A percentile compares a stretch with the other conserved stretches of the same genome.
Evolutionary conservation across 1,140 invertebrate species (phyloP).

Genomic region (Neomicropteryx cornuta): DNA sequence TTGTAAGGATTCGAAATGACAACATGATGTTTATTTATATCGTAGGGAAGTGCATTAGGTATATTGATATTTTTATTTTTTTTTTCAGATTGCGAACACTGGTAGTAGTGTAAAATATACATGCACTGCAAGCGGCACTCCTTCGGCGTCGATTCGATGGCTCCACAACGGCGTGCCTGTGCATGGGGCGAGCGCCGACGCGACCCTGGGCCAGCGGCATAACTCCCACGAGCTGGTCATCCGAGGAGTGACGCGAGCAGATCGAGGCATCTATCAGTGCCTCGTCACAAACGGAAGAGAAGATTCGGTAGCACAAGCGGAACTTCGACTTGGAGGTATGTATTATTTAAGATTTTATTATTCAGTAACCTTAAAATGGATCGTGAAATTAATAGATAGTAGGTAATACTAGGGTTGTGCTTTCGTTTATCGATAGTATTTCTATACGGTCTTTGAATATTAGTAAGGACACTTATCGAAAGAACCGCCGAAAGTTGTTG

Average conservation of each 20-base stretch:
- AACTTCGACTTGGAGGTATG: slow-evolving; percentile 63
- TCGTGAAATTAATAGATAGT: too few relatives aligned
- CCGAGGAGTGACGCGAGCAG: slow-evolving; percentile 54
- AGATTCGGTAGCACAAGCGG: slow-evolving; percentile 58
- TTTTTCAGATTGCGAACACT: slow-evolving; percentile 33
- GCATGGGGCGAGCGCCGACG: slow-evolving; percentile 40
- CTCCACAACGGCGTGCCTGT: slow-evolving; percentile 58
- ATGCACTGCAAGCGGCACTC: slow-evolving; percentile 65
- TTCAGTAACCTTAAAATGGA: too few relatives aligned
- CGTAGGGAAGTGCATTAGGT: too few relatives aligned
- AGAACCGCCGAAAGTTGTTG: too few relatives aligned
- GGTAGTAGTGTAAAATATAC: slow-evolving; percentile 35
- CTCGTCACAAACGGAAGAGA: slow-evolving; percentile 58
- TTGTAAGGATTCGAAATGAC: too few relatives aligned
- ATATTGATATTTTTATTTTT: too few relatives aligned
- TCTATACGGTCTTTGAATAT: too few relatives aligned
- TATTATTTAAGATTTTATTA: slow-evolving; percentile 7
- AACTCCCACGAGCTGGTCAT: slow-evolving; percentile 51
- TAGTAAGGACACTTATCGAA: too few relatives aligned
- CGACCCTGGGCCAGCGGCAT: slow-evolving; percentile 27
- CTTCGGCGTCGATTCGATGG: slow-evolving; percentile 60
- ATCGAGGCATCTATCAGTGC: slow-evolving; percentile 79
- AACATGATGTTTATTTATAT: too few relatives aligned
- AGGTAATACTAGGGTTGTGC: too few relatives aligned
- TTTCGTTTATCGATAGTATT: too few relatives aligned